Base-by-base conservation (phyloP, 2,113 vertebrate species). In the Grammomys surdaster region DNA sequence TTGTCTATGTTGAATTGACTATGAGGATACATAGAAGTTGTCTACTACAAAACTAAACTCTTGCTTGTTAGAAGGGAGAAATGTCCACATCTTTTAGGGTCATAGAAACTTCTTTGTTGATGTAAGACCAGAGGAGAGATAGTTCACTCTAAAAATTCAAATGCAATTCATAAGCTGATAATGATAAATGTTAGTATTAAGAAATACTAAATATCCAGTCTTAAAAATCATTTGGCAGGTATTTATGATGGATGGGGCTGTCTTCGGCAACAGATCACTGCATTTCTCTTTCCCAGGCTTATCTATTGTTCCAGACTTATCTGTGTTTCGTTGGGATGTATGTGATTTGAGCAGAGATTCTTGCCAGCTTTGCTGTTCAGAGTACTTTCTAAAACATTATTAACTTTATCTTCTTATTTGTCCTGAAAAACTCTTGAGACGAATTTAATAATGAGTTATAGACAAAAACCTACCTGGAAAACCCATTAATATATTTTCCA, bases 101-200 rank as follows among this genome's bases (percentile, higher is more conserved):
- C 56, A 54, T 7, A 93, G 46, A 2, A 54, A 48, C 28, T 48
- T 87, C 36, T 88, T 3, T 24, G n/a, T 56, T 56, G 26, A 78
- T 36, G 9, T 58, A 40, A 56, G 46, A 78, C 28, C 63, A 78
- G 60, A 88, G 26, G n/a, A 88, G 48, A 69, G 56, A 33, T 2
- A 40, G 19, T 43, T 51, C 22, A 17, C 43, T 88, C 86, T 69
- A 77, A 46, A 78, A 54, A 56, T 2, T 12, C n/a, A 33, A 48
- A 80, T 91, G 63, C 1, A 36, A 91, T 80, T 95, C 11, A 80
- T 76, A 80, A 89, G 51, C 43, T 87, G 51, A 91, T 58, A 82
- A 86, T 65, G 70, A 43, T 7, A 94, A 46, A 80, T 16, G n/a
- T 58, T 90, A 67, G 33, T 56, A 94, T 54, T 16, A 93, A 76